These are phyloP conservation scores for Sorex araneus DNA, from an alignment of 2,113 vertebrate species.

Conservation along the genomic window DNA sequence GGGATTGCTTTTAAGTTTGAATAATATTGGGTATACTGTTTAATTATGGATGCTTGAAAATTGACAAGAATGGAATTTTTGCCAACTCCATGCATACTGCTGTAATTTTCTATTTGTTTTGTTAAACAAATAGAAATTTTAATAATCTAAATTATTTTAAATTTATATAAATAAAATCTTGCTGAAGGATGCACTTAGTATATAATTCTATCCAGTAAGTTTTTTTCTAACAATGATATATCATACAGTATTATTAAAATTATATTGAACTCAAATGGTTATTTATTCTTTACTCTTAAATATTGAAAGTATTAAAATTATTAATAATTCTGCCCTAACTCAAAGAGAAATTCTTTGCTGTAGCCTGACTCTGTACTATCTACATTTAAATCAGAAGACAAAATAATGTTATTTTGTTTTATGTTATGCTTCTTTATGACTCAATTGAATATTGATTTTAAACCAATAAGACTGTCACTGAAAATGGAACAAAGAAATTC, in stretches of 20 bases:
- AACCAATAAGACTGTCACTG: constrained; percentile 22
- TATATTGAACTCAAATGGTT: constrained; percentile 18
- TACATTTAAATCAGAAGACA: constrained; percentile 33
- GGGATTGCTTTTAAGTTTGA: not conserved
- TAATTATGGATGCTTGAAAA: not conserved
- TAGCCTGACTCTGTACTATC: not conserved
- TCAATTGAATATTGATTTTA: constrained; percentile 46
- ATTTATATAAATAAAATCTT: too few relatives aligned
- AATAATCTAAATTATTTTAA: not conserved
- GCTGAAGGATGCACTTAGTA: not conserved
- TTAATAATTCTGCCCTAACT: not conserved
- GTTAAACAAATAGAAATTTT: not conserved
- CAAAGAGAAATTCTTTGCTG: not conserved
- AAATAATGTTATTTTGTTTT: constrained; percentile 27
- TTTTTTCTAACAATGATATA: constrained; percentile 18
- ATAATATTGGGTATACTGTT: not conserved
- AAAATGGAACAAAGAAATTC: not conserved
- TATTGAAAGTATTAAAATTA: not conserved
- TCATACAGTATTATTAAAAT: constrained; percentile 21
- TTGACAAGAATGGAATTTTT: not conserved
- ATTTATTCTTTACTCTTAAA: constrained; percentile 17
- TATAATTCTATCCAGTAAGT: not conserved
- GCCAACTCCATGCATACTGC: not conserved
- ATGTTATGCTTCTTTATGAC: not conserved
- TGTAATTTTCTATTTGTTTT: not conserved